Base-by-base conservation (phyloP, 2,888 invertebrate genomes). In the Microctonus brassicae region DNA sequence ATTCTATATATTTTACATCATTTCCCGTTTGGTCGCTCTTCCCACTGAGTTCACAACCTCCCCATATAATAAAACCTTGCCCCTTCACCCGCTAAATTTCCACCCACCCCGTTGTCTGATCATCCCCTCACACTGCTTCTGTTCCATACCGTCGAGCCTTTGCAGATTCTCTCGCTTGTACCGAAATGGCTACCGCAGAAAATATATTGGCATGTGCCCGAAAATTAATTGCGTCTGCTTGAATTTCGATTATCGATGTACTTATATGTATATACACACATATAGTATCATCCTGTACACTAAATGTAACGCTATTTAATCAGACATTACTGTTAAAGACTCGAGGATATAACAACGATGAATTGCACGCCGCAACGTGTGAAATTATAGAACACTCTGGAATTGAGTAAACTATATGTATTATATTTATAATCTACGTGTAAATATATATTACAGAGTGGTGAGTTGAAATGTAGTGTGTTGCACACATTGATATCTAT, bases 221-320 rank as follows among this genome's bases (percentile, higher is more conserved):
- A 62, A 68, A 70, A 65, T 65, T 70, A 73, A 65, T 65, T 55
- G 70, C 70, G 70, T 65, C 57, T 70, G 72, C 64, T 75, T 68
- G 75, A 74, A 70, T 70, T 70, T 70, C 65, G 65, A 60, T 70
- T 70, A 70, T 70, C 70, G 65, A 70, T 65, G 61, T 60, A n/a
- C n/a, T n/a, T n/a, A n/a, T n/a, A n/a, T n/a, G n/a, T n/a, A 66
- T 57, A 47, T 47, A 47, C 7, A 2, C 6, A 47, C 20, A 47
- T n/a, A n/a, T n/a, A n/a, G n/a, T n/a, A n/a, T n/a, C n/a, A n/a
- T n/a, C n/a, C 17, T 22, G 33, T 22, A 29, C 33, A 47, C 52
- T 52, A 36, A 52, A 52, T 64, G 64, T 52, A 47, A 17, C 47
- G 22, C 53, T 52, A 53, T 64, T 64, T 64, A 64, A 64, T 64